These are phyloP conservation scores for Scolopax bukidnonensis DNA, from an alignment of 2,797 vertebrate genomes.

Conservation along the genomic window DNA sequence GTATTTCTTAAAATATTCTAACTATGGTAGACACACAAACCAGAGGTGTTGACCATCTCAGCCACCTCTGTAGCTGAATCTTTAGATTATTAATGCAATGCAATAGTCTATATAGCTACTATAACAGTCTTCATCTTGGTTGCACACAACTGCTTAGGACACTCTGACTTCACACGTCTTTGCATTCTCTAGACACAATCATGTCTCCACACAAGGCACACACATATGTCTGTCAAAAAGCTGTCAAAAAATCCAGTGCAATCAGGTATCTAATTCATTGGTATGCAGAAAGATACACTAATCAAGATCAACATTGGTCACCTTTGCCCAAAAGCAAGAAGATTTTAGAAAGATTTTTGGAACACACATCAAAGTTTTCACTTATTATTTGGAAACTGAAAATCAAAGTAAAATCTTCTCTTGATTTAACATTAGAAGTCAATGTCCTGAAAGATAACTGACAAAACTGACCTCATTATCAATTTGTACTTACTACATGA, in stretches of 20 bases:
- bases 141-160: neutral
- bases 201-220: neutral
- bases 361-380: neutral
- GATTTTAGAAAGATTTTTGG: neutral
- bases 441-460: neutral
- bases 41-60: neutral
- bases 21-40: neutral
- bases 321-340: neutral
- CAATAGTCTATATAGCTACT: neutral
- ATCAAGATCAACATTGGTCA: neutral
- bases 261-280: neutral
- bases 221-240: neutral
- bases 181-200: neutral
- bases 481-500: neutral
- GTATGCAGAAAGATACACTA: neutral
- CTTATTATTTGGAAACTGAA: neutral
- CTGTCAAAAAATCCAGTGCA: neutral
- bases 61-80: neutral
- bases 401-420: neutral
- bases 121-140: neutral
- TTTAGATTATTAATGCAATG: neutral
- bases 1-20: neutral
- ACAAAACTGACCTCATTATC: neutral
- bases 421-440: neutral
- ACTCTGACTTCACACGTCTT: neutral